Conservation (phyloP, 2,113 vertebrate species). For the Polypterus bichir region DNA sequence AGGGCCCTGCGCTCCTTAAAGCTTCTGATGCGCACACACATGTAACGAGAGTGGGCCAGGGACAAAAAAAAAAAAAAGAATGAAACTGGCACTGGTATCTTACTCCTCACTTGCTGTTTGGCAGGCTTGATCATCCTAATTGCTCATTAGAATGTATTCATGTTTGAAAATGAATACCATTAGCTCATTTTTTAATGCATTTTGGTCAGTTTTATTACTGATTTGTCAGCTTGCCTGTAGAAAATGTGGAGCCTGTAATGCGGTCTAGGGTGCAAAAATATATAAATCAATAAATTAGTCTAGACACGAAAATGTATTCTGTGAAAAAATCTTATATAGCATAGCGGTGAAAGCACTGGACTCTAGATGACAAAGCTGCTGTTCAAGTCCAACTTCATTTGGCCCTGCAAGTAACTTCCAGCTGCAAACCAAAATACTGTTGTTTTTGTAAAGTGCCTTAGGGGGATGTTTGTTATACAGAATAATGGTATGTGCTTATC, state of each 20-base stretch:
- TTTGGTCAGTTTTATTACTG: slow-evolving; percentile 36
- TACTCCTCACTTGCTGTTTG: slow-evolving; percentile 55
- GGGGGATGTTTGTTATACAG: no score
- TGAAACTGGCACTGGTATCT: slow-evolving; percentile 47
- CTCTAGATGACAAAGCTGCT: no score
- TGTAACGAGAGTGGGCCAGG: slow-evolving; percentile 44
- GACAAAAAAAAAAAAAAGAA: slow-evolving; percentile 29
- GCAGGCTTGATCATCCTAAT: slow-evolving; percentile 70
- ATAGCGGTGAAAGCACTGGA: no score
- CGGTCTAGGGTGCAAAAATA: no score
- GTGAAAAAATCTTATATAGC: no score
- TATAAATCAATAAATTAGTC: no score
- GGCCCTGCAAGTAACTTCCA: no score
- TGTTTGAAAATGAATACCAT: slow-evolving; percentile 71
- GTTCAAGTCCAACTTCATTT: no score
- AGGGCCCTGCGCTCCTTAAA: slow-evolving; percentile 38
- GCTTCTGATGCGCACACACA: slow-evolving; percentile 48
- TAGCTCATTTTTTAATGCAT: slow-evolving; percentile 42
- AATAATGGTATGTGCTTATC: no score
- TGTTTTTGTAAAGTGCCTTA: no score
- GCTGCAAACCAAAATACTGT: no score
- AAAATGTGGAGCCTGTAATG: slow-evolving; percentile 19
- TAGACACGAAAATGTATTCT: no score
- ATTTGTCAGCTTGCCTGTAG: slow-evolving; percentile 38
- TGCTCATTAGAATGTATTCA: slow-evolving; percentile 66